Evolutionary conservation across 2,113 vertebrate species (phyloP).

Genomic region (Cryptomyrus ogoouensis): DNA sequence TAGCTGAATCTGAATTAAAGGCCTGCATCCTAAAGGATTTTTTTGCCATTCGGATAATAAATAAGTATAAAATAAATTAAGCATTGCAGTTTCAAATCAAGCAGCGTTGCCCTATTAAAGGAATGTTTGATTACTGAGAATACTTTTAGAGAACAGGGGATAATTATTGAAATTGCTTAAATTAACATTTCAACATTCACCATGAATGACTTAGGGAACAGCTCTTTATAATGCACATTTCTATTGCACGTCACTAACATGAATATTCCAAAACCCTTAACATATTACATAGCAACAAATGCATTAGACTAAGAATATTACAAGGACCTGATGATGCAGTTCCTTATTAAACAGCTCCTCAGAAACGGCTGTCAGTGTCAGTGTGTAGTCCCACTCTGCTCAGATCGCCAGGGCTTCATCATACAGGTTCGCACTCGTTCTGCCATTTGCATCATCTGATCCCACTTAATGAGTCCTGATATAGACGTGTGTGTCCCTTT

Average conservation of each 20-base stretch:
- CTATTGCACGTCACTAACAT: not conserved
- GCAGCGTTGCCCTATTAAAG: not conserved
- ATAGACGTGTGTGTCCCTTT: not conserved
- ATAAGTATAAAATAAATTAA: not conserved
- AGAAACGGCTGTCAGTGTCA: not conserved
- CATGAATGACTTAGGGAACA: not conserved
- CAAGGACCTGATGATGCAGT: not conserved
- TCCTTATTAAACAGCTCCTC: not conserved
- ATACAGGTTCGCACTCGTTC: not conserved
- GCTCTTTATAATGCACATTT: not conserved
- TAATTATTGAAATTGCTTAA: not conserved
- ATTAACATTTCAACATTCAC: not conserved
- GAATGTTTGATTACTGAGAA: not conserved
- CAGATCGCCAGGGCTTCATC: not conserved
- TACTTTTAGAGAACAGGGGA: not conserved
- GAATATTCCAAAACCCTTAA: not conserved
- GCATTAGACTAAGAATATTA: not conserved
- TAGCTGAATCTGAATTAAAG: not conserved
- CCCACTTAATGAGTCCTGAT: not conserved
- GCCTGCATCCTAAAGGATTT: not conserved
- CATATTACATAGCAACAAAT: not conserved
- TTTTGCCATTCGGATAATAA: not conserved
- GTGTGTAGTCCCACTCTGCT: not conserved
- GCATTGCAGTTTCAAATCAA: not conserved
- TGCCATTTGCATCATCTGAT: not conserved